Evolutionary conservation across 2,113 vertebrate genomes (phyloP).

Genomic region (Burhinus oedicnemus): DNA sequence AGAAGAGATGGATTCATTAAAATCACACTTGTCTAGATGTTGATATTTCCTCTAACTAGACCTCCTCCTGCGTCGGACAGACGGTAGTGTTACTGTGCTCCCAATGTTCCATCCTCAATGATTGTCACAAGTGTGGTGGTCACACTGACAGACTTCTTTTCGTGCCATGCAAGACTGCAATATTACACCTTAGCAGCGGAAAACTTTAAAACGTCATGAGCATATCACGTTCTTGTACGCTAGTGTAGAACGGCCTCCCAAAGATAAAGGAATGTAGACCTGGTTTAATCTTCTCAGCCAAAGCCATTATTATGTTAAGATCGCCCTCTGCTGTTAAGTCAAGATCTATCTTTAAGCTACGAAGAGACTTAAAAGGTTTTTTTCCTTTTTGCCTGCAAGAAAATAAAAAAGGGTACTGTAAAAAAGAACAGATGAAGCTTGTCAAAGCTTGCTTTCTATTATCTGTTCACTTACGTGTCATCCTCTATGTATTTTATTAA

Average conservation of each 20-base stretch:
- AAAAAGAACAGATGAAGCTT: not conserved
- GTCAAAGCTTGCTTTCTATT: not conserved
- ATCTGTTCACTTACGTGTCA: constrained; percentile 88
- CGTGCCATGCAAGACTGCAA: not conserved
- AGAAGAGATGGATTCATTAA: not conserved
- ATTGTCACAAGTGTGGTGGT: not conserved
- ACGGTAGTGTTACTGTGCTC: not conserved
- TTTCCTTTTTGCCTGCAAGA: constrained; percentile 91
- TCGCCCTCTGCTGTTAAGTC: constrained; percentile 93
- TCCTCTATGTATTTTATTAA: constrained; percentile 98
- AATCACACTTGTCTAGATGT: not conserved
- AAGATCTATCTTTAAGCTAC: constrained; percentile 91
- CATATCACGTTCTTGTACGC: constrained; percentile 91
- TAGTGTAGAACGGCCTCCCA: constrained; percentile 92
- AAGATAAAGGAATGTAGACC: constrained; percentile 96
- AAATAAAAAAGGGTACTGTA: not conserved
- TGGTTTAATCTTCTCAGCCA: constrained; percentile 95
- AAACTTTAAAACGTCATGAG: constrained; percentile 87
- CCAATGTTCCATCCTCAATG: not conserved
- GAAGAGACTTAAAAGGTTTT: constrained; percentile 91
- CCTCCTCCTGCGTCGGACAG: not conserved
- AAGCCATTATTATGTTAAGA: constrained; percentile 94
- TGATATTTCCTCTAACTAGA: not conserved
- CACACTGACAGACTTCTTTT: not conserved
- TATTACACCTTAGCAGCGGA: not conserved